Base-by-base conservation (phyloP, 2,113 vertebrate species). In the Callocephalon fimbriatum region DNA sequence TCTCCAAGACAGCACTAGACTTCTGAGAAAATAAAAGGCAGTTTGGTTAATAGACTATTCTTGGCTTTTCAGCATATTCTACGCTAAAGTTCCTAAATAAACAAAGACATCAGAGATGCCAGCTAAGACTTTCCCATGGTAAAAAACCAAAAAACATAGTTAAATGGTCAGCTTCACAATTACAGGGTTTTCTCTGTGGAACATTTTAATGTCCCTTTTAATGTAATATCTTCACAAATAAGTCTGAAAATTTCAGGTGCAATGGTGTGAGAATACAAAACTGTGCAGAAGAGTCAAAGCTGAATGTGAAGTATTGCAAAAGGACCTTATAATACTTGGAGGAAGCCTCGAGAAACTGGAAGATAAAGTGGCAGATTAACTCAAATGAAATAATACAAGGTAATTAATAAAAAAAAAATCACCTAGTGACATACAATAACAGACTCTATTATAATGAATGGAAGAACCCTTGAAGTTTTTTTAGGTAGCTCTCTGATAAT, bases 201-300 rank as follows among this genome's bases (percentile, higher is more conserved):
- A 44, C 0, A 0, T 40, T 74, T 95, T 58, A 18, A 8, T 0
- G 15, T 58, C 5, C 61, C 17, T 38, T 7, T 26, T 56, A 9
- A 83, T 51, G 73, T n/a, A 73, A 65, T 44, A 62, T 31, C 4
- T 74, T 88, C 27, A 74, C 10, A 90, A 70, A 86, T 53, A 65
- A 62, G 78, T 50, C 10, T 78, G 42, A 74, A 93, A 82, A 58
- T 73, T 84, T 12, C 29, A 51, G 20, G n/a, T 70, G 8, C 4
- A 76, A 40, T 1, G 1, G 77, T 53, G 21, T 31, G n/a, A 72
- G 47, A 93, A 88, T 54, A 75, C 4, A 63, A 92, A 93, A 59
- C 67, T 14, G 66, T 31, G 6, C 16, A 78, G 61, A 78, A 81
- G 25, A n/a, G 7, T 47, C 27, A 90, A 81, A 85, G 32, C 38